A percentile compares a stretch with the other conserved stretches of the same genome.
phyloP scores from a whole-genome alignment of 2,888 invertebrate species.

The Hypercompe scribonia region DNA sequence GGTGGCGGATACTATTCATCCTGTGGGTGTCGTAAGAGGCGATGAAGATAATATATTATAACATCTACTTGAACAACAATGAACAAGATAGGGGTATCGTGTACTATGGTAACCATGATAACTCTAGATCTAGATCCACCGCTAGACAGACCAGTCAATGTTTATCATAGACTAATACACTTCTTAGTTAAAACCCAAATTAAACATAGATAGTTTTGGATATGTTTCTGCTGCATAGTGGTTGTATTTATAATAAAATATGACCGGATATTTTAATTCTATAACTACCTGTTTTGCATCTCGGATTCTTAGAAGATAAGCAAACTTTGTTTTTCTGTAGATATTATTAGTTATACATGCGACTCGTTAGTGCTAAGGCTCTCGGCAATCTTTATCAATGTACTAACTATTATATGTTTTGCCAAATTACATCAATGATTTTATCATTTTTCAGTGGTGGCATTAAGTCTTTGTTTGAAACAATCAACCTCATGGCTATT shows the following conservation, averaged over 20 bases:
- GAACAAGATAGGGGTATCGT: no score
- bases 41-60: no score
- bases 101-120: no score
- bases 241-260: background rate
- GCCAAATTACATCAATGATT: slow-evolving; percentile 54
- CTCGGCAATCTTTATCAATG: slow-evolving; percentile 40
- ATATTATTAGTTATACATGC: background rate
- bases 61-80: no score
- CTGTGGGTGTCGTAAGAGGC: no score
- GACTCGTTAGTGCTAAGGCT: slow-evolving; percentile 18
- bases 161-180: no score
- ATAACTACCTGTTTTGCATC: background rate
- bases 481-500: slow-evolving; percentile 64
- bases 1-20: no score
- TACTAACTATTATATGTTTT: slow-evolving; percentile 27
- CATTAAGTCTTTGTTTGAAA: slow-evolving; percentile 70
- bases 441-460: slow-evolving; percentile 68
- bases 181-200: no score
- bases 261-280: background rate
- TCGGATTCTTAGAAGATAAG: background rate
- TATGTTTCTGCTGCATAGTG: background rate
- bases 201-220: no score
- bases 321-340: background rate
- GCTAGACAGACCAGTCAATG: no score
- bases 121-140: no score